Base-by-base conservation (phyloP, 1,140 invertebrate genomes). In the Lordiphosa mommai region DNA sequence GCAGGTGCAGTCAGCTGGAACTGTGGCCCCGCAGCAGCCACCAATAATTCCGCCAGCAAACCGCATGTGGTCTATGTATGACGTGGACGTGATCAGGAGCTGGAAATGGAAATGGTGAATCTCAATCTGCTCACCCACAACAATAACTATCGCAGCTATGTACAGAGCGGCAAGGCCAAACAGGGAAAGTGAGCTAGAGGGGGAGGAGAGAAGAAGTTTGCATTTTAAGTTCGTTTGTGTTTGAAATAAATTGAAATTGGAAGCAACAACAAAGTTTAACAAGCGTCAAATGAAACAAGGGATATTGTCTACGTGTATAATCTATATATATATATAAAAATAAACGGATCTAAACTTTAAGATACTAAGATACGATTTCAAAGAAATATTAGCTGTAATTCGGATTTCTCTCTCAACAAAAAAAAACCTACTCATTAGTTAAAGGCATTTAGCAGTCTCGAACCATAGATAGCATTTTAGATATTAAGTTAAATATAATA, bases 51-150 rank as follows among this genome's bases (percentile, higher is more conserved):
- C 13, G 52, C 60, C n/a, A 47, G 40, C 27, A 88, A 88, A 32
- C 88, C 88, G 4, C 88, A 89, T 53, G 84, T 89, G 36, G 88
- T 89, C 49, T 89, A 89, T 65, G 88, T 89, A 89, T 89, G 88
- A 89, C 87, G 87, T 72, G 77, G 79, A 59, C 76, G 77, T 37
- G 51, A 53, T 16, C 23, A 49, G 55, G 20, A 43, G 3, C 5
- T 48, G 50, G 61, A 48, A 51, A 60, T 70, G 47, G 68, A 67
- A 32, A 69, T 82, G 67, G 77, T 82, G n/a, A 72, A 55, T 4
- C 52, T 76, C 3, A 69, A 48, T 46, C 49, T 57, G 43, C 61
- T 56, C 61, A 76, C 9, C 29, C 47, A 46, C 48, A 80, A 82
- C 49, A 84, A 82, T 34, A 82, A 82, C 57, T 82, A 82, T 36